Percentiles rank a stretch among this genome's conserved stretches.
Conservation (phyloP, 2,113 vertebrate species). For the Clinocottus analis region DNA sequence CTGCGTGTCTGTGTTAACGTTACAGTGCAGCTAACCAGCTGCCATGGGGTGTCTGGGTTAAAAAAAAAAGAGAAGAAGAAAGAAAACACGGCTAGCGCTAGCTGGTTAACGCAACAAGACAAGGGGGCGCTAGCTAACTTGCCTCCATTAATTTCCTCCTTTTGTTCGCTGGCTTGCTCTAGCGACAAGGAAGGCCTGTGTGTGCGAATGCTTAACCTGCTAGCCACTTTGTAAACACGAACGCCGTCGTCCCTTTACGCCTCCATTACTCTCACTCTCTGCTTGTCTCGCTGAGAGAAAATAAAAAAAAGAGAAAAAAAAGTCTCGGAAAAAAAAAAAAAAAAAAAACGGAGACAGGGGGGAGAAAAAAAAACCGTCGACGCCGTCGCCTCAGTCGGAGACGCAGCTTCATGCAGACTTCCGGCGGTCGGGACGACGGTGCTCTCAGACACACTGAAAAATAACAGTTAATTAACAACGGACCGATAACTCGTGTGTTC, state of each 20-base stretch:
- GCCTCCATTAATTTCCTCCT: slow-evolving; percentile 82
- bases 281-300: slow-evolving; percentile 78
- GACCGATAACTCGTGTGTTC: slow-evolving; percentile 67
- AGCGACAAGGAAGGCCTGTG: slow-evolving; percentile 70
- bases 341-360: slow-evolving; percentile 29
- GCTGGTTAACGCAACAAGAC: slow-evolving; percentile 44
- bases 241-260: slow-evolving; percentile 49
- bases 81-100: slow-evolving; percentile 62
- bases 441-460: slow-evolving; percentile 77
- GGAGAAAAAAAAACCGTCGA: slow-evolving; percentile 73
- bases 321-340: slow-evolving; percentile 80
- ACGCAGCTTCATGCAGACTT: slow-evolving; percentile 86
- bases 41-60: slow-evolving; percentile 13
- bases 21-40: slow-evolving; percentile 1
- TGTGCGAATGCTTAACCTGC: slow-evolving; percentile 55
- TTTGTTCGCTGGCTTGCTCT: slow-evolving; percentile 76
- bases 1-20: background rate
- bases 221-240: slow-evolving; percentile 65
- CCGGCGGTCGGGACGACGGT: slow-evolving; percentile 81
- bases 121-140: slow-evolving; percentile 67
- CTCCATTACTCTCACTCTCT: slow-evolving; percentile 75
- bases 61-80: slow-evolving; percentile 48
- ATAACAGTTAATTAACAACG: slow-evolving; percentile 69
- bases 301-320: slow-evolving; percentile 80
- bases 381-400: slow-evolving; percentile 78